A percentile compares a stretch with the other conserved stretches of the same genome.
phyloP scores from a whole-genome alignment of 1,140 invertebrate species.

The Macrostomum lignano region DNA sequence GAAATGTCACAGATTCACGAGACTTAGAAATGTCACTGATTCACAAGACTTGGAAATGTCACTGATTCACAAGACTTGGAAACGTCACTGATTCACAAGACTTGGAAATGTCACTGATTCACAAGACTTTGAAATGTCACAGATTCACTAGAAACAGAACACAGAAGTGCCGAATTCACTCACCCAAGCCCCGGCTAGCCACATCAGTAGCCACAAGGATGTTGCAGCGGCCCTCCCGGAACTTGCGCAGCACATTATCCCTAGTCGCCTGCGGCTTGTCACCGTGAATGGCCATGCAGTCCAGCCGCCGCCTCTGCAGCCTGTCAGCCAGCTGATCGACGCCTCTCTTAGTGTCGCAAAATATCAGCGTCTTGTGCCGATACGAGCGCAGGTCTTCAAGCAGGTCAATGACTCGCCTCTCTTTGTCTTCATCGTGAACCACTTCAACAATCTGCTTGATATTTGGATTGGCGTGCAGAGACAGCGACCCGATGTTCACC shows the following conservation, averaged over 20 bases:
- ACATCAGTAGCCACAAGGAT: conserved; percentile 94
- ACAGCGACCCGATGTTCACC: conserved; percentile 68
- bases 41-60: too few relatives aligned
- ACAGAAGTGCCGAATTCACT: conserved; percentile 23
- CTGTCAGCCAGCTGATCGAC: conserved; percentile 71
- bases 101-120: too few relatives aligned
- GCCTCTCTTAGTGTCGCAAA: conserved; percentile 83
- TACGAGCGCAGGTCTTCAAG: not conserved
- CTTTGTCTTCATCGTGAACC: conserved; percentile 37
- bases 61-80: too few relatives aligned
- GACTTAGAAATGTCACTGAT: too few relatives aligned
- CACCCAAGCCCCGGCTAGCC: conserved; percentile 81
- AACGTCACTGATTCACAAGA: too few relatives aligned
- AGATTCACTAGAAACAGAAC: not conserved
- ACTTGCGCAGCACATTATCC: conserved; percentile 77
- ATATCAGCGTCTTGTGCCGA: conserved; percentile 60
- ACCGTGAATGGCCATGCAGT: conserved; percentile 65
- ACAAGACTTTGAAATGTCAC: too few relatives aligned
- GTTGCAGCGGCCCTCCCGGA: conserved; percentile 55
- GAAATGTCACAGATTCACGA: too few relatives aligned
- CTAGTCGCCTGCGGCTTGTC: conserved; percentile 87
- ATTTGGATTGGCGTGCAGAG: conserved; percentile 77
- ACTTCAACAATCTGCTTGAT: conserved; percentile 79
- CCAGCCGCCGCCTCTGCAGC: conserved; percentile 57
- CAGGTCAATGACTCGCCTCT: conserved; percentile 7